Evolutionary conservation across 2,888 invertebrate genomes (phyloP).

Genomic region (Octodonta nipae): DNA sequence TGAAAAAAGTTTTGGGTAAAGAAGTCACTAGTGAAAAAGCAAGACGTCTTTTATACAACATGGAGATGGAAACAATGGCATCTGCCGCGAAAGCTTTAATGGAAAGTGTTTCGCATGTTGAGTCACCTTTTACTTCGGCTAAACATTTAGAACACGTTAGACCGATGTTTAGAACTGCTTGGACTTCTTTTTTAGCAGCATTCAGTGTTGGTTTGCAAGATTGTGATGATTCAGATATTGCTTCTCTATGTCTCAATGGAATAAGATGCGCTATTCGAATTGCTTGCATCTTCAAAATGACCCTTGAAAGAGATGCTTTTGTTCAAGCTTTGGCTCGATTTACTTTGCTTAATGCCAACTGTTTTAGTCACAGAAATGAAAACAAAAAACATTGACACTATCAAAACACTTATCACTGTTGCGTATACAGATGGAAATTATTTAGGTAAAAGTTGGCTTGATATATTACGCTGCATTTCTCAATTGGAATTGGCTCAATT

Average conservation of each 20-base stretch:
- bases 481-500: constrained; percentile 94
- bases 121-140: constrained; percentile 91
- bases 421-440: constrained; percentile 98
- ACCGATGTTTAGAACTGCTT: constrained; percentile 99
- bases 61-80: constrained; percentile 98
- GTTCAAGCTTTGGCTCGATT: constrained; percentile 94
- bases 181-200: constrained; percentile 97
- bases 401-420: constrained; percentile 93
- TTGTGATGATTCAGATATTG: constrained; percentile 94
- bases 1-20: constrained; percentile 32
- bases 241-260: constrained; percentile 87
- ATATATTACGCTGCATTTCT: constrained; percentile 95
- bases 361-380: constrained; percentile 96
- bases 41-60: constrained; percentile 83
- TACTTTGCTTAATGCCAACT: constrained; percentile 88
- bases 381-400: constrained; percentile 97
- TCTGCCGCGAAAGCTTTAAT: constrained; percentile 91
- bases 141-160: constrained; percentile 96
- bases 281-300: constrained; percentile 97
- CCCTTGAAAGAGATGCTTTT: constrained; percentile 90
- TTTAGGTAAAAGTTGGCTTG: constrained; percentile 88
- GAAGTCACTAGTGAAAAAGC: constrained; percentile 89
- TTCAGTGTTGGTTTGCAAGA: constrained; percentile 93
- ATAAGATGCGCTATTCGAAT: constrained; percentile 89
- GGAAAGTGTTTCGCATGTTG: constrained; percentile 95